A percentile compares a stretch with the other conserved stretches of the same genome.
These are phyloP conservation scores for cattle (Bos taurus) DNA, from an alignment of 2,113 vertebrate genomes.

Conservation along the genomic window DNA sequence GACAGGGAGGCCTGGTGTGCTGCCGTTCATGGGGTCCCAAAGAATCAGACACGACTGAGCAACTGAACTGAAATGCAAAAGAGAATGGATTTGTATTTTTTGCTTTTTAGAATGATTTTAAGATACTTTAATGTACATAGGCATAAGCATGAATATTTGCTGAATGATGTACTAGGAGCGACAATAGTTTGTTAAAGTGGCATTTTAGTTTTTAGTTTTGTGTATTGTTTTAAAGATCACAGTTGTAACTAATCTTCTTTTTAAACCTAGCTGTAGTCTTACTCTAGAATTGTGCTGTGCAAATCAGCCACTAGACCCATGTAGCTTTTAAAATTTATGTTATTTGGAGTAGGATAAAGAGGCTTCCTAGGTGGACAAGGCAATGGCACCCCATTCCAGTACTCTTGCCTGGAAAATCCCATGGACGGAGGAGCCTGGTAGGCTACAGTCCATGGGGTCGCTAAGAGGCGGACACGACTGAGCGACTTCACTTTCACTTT, in stretches of 20 bases:
- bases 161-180: not conserved
- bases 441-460: too few relatives aligned
- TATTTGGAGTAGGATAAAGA: conserved; percentile 18
- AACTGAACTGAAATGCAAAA: not conserved
- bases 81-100: not conserved
- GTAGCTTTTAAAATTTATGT: conserved; percentile 18
- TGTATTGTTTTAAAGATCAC: not conserved
- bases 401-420: too few relatives aligned
- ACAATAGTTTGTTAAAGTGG: not conserved
- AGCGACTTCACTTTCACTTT: too few relatives aligned
- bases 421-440: too few relatives aligned
- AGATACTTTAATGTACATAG: not conserved
- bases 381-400: too few relatives aligned
- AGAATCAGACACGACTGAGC: not conserved
- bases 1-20: not conserved
- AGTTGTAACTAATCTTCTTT: not conserved
- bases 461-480: too few relatives aligned
- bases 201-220: conserved; percentile 14
- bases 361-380: not conserved
- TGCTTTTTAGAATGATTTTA: conserved; percentile 14
- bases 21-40: not conserved
- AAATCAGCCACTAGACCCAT: not conserved
- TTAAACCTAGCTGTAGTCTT: not conserved
- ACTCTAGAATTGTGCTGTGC: not conserved
- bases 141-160: not conserved